Percentiles rank a stretch among this genome's conserved stretches.
Conservation (phyloP, 2,113 vertebrate species). For the Clarias magur region DNA sequence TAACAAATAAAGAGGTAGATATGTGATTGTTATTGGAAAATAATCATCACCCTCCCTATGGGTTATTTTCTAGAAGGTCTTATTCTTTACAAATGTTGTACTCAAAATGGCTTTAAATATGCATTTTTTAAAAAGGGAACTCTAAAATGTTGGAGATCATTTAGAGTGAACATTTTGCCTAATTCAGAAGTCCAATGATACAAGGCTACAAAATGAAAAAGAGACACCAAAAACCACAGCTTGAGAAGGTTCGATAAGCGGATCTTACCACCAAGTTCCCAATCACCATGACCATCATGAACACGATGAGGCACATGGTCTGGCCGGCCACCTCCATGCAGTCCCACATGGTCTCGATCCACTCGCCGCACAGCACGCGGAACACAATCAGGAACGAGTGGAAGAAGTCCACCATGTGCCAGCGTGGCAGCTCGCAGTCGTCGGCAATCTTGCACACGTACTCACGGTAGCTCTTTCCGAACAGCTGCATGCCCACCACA, state of each 20-base stretch:
- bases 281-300: conserved; percentile 99
- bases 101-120: neutral
- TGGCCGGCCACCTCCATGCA: conserved; percentile 97
- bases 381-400: conserved; percentile 98
- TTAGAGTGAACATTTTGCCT: neutral
- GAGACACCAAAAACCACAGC: neutral
- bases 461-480: conserved; percentile 92
- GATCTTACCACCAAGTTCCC: conserved; percentile 94
- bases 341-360: conserved; percentile 99
- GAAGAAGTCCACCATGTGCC: conserved; percentile 99
- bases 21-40: neutral
- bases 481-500: conserved; percentile 98
- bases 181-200: neutral
- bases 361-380: conserved; percentile 94
- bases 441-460: conserved; percentile 87
- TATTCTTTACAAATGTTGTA: neutral
- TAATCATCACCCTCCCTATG: neutral
- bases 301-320: conserved; percentile 93
- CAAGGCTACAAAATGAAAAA: neutral
- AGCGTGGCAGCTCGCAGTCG: conserved; percentile 85
- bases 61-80: too few relatives aligned
- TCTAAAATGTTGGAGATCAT: neutral
- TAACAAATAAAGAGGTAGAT: neutral
- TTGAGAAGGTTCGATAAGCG: neutral
- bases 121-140: neutral